A percentile compares a stretch with the other conserved stretches of the same genome.
Conservation (phyloP, 2,797 vertebrate species). For the Onychomys leucogaster region DNA sequence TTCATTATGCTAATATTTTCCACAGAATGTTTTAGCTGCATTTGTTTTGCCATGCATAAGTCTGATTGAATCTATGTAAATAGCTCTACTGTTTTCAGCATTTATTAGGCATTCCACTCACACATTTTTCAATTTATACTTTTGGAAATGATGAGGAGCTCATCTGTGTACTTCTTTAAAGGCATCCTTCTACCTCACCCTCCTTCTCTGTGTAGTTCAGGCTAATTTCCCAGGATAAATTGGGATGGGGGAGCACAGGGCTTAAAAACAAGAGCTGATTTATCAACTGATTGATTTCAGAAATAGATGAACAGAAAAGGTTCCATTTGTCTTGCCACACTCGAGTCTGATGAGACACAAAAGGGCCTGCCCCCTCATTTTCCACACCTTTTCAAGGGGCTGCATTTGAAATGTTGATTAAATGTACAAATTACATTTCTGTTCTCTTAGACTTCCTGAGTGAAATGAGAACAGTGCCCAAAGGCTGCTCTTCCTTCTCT, state of each 20-base stretch:
- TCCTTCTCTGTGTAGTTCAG: conserved; percentile 5
- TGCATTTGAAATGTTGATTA: conserved; percentile 79
- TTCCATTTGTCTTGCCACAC: conserved; percentile 43
- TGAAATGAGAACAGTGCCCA: not conserved
- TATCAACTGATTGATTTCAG: conserved; percentile 67
- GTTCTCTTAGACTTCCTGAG: conserved; percentile 61
- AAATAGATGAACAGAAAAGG: conserved; percentile 72
- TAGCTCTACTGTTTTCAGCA: conserved; percentile 16
- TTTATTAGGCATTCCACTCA: conserved; percentile 66
- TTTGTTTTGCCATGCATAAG: conserved; percentile 52
- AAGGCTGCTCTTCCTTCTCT: not conserved
- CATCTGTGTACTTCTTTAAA: not conserved
- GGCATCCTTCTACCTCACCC: not conserved
- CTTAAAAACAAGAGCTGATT: conserved; percentile 72
- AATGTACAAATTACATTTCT: conserved; percentile 62
- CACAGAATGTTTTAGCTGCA: conserved; percentile 44
- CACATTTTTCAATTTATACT: conserved; percentile 76
- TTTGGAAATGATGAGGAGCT: conserved; percentile 41
- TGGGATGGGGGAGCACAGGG: not conserved
- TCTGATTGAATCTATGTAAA: conserved; percentile 76
- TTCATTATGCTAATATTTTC: conserved; percentile 72
- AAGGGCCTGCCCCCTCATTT: conserved; percentile 73
- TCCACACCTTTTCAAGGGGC: conserved; percentile 40
- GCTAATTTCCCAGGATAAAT: conserved; percentile 76
- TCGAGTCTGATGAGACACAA: conserved; percentile 57